Base-by-base conservation (phyloP, 2,113 vertebrate genomes). In the Protobothrops mucrosquamatus region DNA sequence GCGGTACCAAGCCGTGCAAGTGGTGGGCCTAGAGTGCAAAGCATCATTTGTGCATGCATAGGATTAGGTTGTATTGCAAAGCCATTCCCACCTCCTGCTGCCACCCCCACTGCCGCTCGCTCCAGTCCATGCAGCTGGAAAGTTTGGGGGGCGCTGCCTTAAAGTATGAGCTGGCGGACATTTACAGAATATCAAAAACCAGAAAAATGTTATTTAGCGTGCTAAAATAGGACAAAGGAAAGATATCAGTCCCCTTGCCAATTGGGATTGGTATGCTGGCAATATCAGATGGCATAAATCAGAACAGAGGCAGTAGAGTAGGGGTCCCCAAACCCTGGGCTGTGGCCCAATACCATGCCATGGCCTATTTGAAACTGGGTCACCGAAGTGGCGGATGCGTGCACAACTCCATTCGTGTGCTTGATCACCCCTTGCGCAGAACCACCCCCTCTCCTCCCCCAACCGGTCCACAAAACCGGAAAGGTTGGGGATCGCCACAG, bases 291-390 rank as follows among this genome's bases (percentile, higher is more conserved):
- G 69, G 15, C 69, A 74, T 74, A 39, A 74, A 34, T 34, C 69
- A 74, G n/a, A 20, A 74, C n/a, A 74, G n/a, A 39, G 15, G 69
- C n/a, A 74, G 69, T 39, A 74, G 69, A 20, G 6, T 29, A 64
- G 26, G 3, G 61, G 4, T 64, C 29, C 61, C 61, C 1, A 64
- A 64, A 3, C 3, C 61, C 1, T 10, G 3, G 3, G 24, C 59
- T 1, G 11, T 29, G 0, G 29, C 29, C 29, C 11, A 69, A 29
- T n/a, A n/a, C 29, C 0, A 0, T 69, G 61, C 29, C 4, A 0
- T n/a, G 12, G 61, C 4, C 12, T 12, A n/a, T 69, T 69, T 12
- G 10, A n/a, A 15, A n/a, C 64, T n/a, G 26, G 26, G 11, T 5
- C 12, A 69, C 3, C 3, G 64, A 69, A 69, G 14, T 3, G 3